Percentiles rank a stretch among this genome's conserved stretches.
Evolutionary conservation across 2,113 vertebrate species (phyloP).

Genomic region (Dissostichus mawsoni): DNA sequence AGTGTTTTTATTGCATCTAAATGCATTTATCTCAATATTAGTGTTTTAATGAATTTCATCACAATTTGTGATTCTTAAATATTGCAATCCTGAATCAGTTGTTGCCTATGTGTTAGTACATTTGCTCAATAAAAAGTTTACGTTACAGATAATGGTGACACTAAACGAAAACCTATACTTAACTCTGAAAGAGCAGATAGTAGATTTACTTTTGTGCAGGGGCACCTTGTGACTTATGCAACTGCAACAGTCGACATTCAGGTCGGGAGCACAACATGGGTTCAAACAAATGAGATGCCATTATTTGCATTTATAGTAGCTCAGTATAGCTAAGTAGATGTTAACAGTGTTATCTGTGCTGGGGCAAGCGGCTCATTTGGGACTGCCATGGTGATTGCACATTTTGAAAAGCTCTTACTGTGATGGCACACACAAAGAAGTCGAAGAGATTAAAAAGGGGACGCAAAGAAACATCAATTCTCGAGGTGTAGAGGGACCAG

Average conservation of each 20-base stretch:
- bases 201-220: background rate
- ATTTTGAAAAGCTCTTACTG: constrained; percentile 15
- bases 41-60: background rate
- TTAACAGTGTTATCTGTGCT: constrained; percentile 28
- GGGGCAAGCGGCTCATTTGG: background rate
- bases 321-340: constrained; percentile 5
- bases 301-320: constrained; percentile 58
- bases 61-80: background rate
- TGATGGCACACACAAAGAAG: background rate
- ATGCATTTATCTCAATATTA: too few relatives aligned
- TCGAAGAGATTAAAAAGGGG: constrained; percentile 9
- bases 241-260: background rate
- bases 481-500: background rate
- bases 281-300: background rate
- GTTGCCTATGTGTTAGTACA: background rate
- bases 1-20: background rate
- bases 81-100: background rate
- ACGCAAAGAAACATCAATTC: background rate
- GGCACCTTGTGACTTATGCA: background rate
- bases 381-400: constrained; percentile 30
- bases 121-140: background rate
- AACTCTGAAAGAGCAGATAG: background rate
- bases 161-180: background rate
- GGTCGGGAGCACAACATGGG: background rate
- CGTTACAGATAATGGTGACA: background rate